Conservation (phyloP, 37 sponge, comb jelly and placozoan species). For the Geodia barretti region DNA sequence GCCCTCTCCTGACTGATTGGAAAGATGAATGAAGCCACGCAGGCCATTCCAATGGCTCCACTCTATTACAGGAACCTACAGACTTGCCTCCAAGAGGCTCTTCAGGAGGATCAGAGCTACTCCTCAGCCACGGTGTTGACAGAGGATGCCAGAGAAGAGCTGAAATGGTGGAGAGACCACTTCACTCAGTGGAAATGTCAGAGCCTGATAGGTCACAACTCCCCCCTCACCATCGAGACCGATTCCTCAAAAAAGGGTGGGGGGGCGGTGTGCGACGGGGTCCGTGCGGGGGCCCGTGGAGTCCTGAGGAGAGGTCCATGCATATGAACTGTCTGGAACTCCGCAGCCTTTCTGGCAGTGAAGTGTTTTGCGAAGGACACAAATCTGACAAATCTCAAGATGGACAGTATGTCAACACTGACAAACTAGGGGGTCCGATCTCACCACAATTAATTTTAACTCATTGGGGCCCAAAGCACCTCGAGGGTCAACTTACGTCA, state of each 20-base stretch:
- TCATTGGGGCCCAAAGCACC: too few relatives aligned
- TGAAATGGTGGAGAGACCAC: constrained; percentile 37
- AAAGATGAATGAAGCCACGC: constrained; percentile 21
- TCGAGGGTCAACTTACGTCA: too few relatives aligned
- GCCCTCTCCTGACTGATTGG: constrained; percentile 29
- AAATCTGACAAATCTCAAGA: background rate
- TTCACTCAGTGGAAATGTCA: constrained; percentile 33
- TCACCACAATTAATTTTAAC: constrained; percentile 20
- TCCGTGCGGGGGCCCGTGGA: constrained; percentile 57
- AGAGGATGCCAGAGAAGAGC: constrained; percentile 16
- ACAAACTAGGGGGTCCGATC: constrained; percentile 40
- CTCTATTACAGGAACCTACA: constrained; percentile 40
- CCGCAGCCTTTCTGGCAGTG: constrained; percentile 49
- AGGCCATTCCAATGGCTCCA: constrained; percentile 32
- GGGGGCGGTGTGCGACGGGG: constrained; percentile 37
- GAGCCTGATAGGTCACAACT: background rate
- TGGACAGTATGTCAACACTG: constrained; percentile 41
- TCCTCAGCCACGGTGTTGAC: background rate
- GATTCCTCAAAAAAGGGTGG: constrained; percentile 52
- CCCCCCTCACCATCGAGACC: constrained; percentile 16
- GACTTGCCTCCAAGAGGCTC: constrained; percentile 1
- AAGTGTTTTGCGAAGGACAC: constrained; percentile 36
- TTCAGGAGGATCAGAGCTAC: constrained; percentile 15
- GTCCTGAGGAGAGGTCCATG: constrained; percentile 12
- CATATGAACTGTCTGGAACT: constrained; percentile 75